phyloP scores from a whole-genome alignment of 2,888 invertebrate species.

The Acrocera orbiculus region DNA sequence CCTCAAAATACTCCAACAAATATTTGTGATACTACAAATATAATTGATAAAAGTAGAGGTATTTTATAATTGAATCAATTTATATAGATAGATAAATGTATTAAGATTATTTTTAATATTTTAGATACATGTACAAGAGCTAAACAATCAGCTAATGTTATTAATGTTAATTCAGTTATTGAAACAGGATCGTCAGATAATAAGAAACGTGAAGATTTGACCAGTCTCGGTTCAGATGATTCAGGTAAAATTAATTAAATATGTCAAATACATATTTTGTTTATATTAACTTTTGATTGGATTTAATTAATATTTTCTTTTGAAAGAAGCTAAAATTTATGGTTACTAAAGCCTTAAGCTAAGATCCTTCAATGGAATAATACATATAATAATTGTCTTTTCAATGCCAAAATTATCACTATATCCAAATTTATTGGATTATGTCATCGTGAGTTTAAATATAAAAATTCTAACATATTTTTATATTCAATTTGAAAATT shows the following conservation, averaged over 20 bases:
- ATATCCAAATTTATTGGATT: no score
- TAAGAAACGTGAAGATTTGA: conserved; percentile 34
- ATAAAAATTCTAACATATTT: no score
- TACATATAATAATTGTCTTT: no score
- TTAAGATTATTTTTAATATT: not conserved
- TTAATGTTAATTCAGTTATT: conserved; percentile 14
- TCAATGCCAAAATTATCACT: no score
- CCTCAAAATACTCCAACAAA: conserved; percentile 11
- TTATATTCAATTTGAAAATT: no score
- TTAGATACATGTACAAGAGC: conserved; percentile 19
- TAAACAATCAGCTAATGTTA: no score
- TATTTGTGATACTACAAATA: conserved; percentile 4
- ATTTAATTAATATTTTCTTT: not conserved
- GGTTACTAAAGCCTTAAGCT: no score
- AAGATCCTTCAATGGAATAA: no score
- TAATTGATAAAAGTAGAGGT: conserved; percentile 11
- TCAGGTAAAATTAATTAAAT: conserved; percentile 23
- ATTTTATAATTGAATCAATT: not conserved
- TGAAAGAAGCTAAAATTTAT: no score
- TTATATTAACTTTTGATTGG: not conserved
- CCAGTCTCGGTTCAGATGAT: conserved; percentile 41
- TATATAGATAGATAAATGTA: not conserved
- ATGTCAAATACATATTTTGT: not conserved
- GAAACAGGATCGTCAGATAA: conserved; percentile 9
- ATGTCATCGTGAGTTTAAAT: no score